Evolutionary conservation across 2,888 invertebrate species (phyloP), one percentile per base, ranked within the genome.

Genomic region (Drymonia ruficornis): DNA sequence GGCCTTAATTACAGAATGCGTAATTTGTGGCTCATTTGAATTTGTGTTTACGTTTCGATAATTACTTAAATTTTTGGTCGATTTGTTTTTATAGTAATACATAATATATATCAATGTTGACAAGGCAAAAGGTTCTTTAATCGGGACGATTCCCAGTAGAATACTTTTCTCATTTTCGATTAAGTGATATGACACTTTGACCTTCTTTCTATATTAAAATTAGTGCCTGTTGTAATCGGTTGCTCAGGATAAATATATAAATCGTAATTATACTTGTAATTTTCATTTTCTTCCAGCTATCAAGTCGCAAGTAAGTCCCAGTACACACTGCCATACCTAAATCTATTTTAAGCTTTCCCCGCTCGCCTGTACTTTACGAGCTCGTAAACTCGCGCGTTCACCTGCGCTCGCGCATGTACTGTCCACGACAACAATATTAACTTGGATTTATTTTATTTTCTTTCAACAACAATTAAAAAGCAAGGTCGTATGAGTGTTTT

Each of bases 311-410:
- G 45, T 19, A 43, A 43, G 43, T 19, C 19, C 16, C 43, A 19
- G 43, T 43, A 18, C 13, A 19, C 19, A 19, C 43, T 11, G 19
- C 19, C 43, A 23, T 23, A 45, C 45, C 60, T 64, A 67, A 67
- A 66, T 68, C 78, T 78, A 78, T 78, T 76, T 74, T 56, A 53
- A 70, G 72, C 59, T 62, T 67, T 67, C 69, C 55, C 61, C 63
- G 70, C 56, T 59, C 53, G 65, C 59, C 58, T 61, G 61, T 67
- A 59, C 65, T 84, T 80, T 81, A 83, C 72, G 77, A 74, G 65
- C 65, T 75, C 78, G 75, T 69, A 65, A 84, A 83, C 77, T 79
- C 67, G 59, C 63, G 52, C 59, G 72, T 68, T 80, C 83, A 84
- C 83, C 81, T 83, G 83, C 77, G 74, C 67, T 56, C 53, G 70